Evolutionary conservation across 2,797 vertebrate genomes (phyloP), one percentile per base, ranked within the genome.

Genomic region (Acanthurus tractus): DNA sequence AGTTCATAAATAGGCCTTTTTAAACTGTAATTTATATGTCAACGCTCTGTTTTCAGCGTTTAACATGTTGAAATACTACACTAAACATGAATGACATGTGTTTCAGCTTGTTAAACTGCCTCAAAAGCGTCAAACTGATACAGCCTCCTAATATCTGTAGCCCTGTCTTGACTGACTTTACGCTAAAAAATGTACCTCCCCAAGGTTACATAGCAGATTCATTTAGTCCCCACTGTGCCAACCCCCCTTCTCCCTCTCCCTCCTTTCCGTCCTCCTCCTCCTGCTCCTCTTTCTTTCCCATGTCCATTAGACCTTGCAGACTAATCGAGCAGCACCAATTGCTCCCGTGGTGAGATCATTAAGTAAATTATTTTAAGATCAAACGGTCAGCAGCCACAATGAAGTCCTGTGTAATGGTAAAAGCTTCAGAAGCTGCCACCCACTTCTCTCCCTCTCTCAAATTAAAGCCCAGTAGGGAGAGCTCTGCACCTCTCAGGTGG

Each of bases 311-410:
- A 96, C 97, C 96, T 97, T 96, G 95, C 96, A 97, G 96, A 95
- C 96, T 98, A 98, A 98, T 99, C 96, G 97, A 93, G 95, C 96
- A 96, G 96, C 94, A 96, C 96, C 96, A 96, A 97, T 98, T 97
- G 97, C 97, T 98, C 96, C 96, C 95, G 96, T 96, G 95, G 97
- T 97, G 97, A 98, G 97, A 98, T 99, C 97, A 99, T 99, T 98
- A 99, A 99, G 97, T 97, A 97, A 98, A 99, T 99, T 97, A 99
- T 99, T 99, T 99, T 97, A 97, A 98, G 98, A 99, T 99, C 98
- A 99, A 99, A 99, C 96, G 96, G 96, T 96, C 96, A 95, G 96
- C 95, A 95, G 96, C 96, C 95, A 99, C 98, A 99, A 99, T 98
- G 96, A 96, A 95, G 96, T 97, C 96, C 96, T 97, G 95, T 96